A percentile compares a stretch with the other conserved stretches of the same genome.
These are phyloP conservation scores for Leucoma salicis DNA, from an alignment of 2,888 invertebrate genomes.

Conservation along the genomic window DNA sequence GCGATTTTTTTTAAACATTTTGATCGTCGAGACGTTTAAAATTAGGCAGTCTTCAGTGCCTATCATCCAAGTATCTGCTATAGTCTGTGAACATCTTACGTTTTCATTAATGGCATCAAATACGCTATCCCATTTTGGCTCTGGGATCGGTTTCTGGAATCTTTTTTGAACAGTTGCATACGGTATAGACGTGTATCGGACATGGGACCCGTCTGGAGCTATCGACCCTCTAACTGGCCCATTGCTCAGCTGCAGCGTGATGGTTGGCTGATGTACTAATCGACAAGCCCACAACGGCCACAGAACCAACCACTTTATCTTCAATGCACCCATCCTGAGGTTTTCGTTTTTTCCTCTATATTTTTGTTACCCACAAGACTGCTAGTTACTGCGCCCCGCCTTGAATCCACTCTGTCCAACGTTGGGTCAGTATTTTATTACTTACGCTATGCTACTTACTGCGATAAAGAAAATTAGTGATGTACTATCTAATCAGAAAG, in stretches of 20 bases:
- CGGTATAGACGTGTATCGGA: constrained; percentile 53
- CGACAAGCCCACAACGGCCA: constrained; percentile 66
- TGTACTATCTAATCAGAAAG: too few species aligned
- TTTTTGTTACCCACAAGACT: too few species aligned
- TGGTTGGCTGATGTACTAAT: constrained; percentile 58
- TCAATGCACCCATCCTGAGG: too few species aligned
- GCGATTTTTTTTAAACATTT: too few species aligned
- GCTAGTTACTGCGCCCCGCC: too few species aligned
- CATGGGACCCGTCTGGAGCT: constrained; percentile 49
- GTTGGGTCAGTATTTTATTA: too few species aligned
- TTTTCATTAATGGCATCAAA: constrained; percentile 60
- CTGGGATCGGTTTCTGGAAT: constrained; percentile 62
- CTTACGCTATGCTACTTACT: too few species aligned
- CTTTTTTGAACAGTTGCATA: constrained; percentile 54
- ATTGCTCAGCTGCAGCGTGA: constrained; percentile 41
- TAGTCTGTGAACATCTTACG: constrained; percentile 50
- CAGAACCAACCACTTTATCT: constrained; percentile 57
- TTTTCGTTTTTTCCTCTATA: too few species aligned
- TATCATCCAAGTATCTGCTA: constrained; percentile 24
- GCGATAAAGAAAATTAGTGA: too few species aligned
- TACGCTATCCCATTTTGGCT: constrained; percentile 54
- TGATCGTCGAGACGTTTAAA: constrained; percentile 63
- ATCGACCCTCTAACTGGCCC: constrained; percentile 54
- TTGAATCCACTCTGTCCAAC: too few species aligned
- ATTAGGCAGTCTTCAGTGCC: constrained; percentile 57